Conservation (phyloP, 2,888 invertebrate genomes). For the Dendrolimus pini region DNA sequence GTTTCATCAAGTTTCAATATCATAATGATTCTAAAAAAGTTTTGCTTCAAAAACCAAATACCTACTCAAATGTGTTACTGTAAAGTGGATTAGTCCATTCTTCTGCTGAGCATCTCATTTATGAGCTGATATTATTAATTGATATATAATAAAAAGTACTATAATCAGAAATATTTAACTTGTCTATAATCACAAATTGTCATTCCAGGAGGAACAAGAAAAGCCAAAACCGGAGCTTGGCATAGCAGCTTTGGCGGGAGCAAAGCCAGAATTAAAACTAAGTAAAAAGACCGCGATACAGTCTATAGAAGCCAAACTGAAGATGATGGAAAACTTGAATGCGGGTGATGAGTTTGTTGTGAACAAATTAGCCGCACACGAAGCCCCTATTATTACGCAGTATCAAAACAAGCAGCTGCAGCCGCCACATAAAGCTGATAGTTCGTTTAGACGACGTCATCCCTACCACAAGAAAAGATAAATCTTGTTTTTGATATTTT, state of each 20-base stretch:
- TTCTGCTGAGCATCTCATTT: too few relatives aligned
- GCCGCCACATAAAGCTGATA: constrained; percentile 47
- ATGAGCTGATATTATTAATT: too few relatives aligned
- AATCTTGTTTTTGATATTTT: background rate
- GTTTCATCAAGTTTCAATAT: too few relatives aligned
- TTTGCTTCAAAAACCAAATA: too few relatives aligned
- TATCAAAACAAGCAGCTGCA: constrained; percentile 78
- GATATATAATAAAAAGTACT: too few relatives aligned
- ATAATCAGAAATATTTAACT: too few relatives aligned
- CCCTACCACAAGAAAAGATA: constrained; percentile 72
- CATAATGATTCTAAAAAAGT: too few relatives aligned
- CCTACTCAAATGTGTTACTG: too few relatives aligned
- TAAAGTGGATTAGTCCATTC: too few relatives aligned
- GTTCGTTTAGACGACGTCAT: constrained; percentile 56
- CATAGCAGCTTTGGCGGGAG: constrained; percentile 86
- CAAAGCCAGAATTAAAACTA: constrained; percentile 76
- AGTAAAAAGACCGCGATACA: constrained; percentile 89
- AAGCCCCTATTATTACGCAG: constrained; percentile 81
- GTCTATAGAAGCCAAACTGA: constrained; percentile 92
- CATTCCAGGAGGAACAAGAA: constrained; percentile 82
- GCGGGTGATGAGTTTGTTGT: constrained; percentile 84
- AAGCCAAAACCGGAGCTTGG: constrained; percentile 85
- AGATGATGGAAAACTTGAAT: constrained; percentile 83
- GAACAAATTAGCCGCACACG: constrained; percentile 81
- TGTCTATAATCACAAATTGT: too few relatives aligned